Base-by-base conservation (phyloP, 2,797 vertebrate species). In the Aplochiton taeniatus region DNA sequence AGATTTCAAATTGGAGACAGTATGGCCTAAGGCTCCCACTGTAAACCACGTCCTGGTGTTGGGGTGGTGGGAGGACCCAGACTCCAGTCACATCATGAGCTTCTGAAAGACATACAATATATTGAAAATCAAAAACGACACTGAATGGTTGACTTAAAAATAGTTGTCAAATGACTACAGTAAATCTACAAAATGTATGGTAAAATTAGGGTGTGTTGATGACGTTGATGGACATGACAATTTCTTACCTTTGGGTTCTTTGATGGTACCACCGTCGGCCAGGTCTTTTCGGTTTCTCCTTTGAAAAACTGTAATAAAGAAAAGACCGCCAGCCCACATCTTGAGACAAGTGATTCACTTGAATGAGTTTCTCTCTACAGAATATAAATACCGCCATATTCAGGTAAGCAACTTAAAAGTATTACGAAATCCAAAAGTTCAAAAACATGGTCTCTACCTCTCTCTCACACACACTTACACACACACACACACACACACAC, bases 281-380 rank as follows among this genome's bases (percentile, higher is more conserved):
- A 47, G 47, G 20, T 0, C 7, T 31, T 61, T 78, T 41, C 58
- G 71, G 51, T 75, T 80, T 70, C 17, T 17, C 48, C 59, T 86
- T 55, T 54, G 78, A 68, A 76, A 48, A 42, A 87, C 88, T 91
- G 19, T 67, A 82, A 70, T 10, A 48, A 4, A 74, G 64, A 0
- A 49, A 4, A 51, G 20, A 5, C 6, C 31, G 31, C 31, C 31
- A 31, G 31, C 31, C 31, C 31, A 3, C 31, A 31, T 31, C 6
- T 31, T 31, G 31, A 31, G 31, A 31, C 31, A 31, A 31, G 3
- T 31, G 31, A 31, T 31, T 31, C 31, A 31, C 31, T 31, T 31
- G 31, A 31, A 31, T 31, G 31, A 31, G 31, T 31, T 2, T 31
- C 31, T 31, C 31, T 31, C 31, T 6, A 31, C 6, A 31, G 31